Percentiles rank a stretch among this genome's conserved stretches.
Evolutionary conservation across 2,797 vertebrate species (phyloP).

Genomic region (Sternotherus odoratus): DNA sequence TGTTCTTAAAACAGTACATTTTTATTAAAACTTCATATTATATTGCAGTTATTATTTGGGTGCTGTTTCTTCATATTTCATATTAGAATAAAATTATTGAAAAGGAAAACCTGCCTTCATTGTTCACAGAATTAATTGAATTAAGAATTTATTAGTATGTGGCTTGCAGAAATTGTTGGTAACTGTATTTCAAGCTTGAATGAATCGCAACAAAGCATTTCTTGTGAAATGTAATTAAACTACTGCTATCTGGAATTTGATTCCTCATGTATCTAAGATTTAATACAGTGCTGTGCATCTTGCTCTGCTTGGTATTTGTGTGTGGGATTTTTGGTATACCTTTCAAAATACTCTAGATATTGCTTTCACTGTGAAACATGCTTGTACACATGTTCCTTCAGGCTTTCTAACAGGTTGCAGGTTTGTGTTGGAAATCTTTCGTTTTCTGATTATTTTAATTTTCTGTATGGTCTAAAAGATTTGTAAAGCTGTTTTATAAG

Average conservation of each 20-base stretch:
- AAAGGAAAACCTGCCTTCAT: conserved; percentile 77
- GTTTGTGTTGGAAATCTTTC: conserved; percentile 66
- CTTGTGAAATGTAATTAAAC: conserved; percentile 79
- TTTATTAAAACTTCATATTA: conserved; percentile 81
- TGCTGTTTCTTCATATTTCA: conserved; percentile 76
- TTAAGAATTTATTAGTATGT: conserved; percentile 60
- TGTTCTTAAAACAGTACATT: conserved; percentile 68
- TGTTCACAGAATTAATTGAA: conserved; percentile 79
- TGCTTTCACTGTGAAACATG: not conserved
- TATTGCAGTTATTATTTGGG: conserved; percentile 77
- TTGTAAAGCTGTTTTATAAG: conserved; percentile 71
- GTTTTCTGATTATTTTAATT: conserved; percentile 53
- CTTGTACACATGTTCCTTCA: conserved; percentile 43
- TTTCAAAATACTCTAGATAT: not conserved
- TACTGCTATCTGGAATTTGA: conserved; percentile 71
- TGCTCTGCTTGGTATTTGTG: conserved; percentile 12
- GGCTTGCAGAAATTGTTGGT: conserved; percentile 63
- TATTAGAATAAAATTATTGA: conserved; percentile 78
- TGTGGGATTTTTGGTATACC: conserved; percentile 27
- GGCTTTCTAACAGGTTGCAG: conserved; percentile 69
- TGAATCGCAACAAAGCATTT: conserved; percentile 69
- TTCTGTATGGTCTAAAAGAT: conserved; percentile 64
- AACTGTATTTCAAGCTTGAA: conserved; percentile 65
- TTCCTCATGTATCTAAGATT: conserved; percentile 40
- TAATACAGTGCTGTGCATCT: not conserved